phyloP scores from a whole-genome alignment of 30 jellyfish, hydroid and myxozoan genomes.

The Sanderia malayensis region DNA sequence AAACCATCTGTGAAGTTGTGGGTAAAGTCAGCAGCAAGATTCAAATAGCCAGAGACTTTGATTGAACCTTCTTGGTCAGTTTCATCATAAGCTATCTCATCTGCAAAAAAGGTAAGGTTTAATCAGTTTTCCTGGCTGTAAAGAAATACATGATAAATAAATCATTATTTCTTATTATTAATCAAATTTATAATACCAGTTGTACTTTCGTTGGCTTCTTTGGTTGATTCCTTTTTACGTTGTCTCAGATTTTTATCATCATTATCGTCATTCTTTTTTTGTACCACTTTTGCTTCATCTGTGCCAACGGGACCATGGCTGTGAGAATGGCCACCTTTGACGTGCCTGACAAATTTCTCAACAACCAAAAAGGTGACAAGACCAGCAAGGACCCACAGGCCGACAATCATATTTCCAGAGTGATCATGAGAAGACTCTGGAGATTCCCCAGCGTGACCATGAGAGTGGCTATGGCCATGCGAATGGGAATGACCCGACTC shows the following conservation, averaged over 20 bases:
- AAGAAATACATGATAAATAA: neutral
- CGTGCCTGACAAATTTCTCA: constrained; percentile 93
- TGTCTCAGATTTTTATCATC: constrained; percentile 26
- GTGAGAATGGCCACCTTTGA: constrained; percentile 94
- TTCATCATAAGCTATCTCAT: neutral
- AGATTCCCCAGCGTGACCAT: constrained; percentile 64
- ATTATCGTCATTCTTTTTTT: neutral
- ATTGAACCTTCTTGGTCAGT: constrained; percentile 49
- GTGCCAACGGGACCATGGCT: constrained; percentile 58
- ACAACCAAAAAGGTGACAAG: constrained; percentile 80
- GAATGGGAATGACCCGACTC: constrained; percentile 70
- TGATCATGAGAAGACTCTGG: constrained; percentile 82
- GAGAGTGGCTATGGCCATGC: constrained; percentile 72
- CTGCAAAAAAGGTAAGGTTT: neutral
- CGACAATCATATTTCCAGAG: constrained; percentile 89
- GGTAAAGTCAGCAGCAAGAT: constrained; percentile 97
- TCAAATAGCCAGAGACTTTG: constrained; percentile 87
- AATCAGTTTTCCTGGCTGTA: no score
- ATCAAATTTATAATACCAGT: no score
- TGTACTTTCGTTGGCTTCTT: no score
- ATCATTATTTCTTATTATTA: no score
- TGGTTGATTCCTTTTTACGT: constrained; percentile 42
- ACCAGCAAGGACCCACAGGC: constrained; percentile 95
- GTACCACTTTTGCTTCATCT: constrained; percentile 26
- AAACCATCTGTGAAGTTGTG: constrained; percentile 98